Evolutionary conservation across 2,888 invertebrate genomes (phyloP).

Genomic region (Deilephila porcellus): DNA sequence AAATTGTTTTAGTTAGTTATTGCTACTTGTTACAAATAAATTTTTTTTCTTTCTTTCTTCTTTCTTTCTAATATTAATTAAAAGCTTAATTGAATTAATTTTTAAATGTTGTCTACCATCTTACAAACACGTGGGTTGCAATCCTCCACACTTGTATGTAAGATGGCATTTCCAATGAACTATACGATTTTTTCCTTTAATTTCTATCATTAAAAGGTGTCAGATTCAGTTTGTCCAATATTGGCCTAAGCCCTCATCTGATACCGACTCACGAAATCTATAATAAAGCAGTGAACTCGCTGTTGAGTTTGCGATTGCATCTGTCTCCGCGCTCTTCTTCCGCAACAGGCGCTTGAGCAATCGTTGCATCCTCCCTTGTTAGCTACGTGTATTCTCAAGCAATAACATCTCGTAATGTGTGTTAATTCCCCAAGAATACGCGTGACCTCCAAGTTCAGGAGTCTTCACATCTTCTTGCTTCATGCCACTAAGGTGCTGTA

Average conservation of each 20-base stretch:
- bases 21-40: too few relatives aligned
- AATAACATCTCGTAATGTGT: conserved; percentile 98
- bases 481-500: conserved; percentile 35
- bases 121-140: conserved; percentile 7
- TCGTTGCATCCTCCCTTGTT: conserved; percentile 86
- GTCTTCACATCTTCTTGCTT: conserved; percentile 48
- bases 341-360: neutral
- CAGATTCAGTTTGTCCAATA: neutral
- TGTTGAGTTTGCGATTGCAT: neutral
- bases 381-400: conserved; percentile 99
- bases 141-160: conserved; percentile 14
- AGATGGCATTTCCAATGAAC: neutral
- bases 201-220: neutral
- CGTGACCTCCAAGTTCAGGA: conserved; percentile 93
- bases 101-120: neutral
- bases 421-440: conserved; percentile 99
- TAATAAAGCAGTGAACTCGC: neutral
- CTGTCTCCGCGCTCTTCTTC: conserved; percentile 1
- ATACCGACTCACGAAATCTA: neutral
- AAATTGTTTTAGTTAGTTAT: too few relatives aligned
- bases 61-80: too few relatives aligned
- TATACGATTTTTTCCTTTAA: neutral
- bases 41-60: too few relatives aligned
- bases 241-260: neutral
- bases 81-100: neutral